Evolutionary conservation across 2,113 vertebrate genomes (phyloP).

Genomic region (Taxidea taxus): DNA sequence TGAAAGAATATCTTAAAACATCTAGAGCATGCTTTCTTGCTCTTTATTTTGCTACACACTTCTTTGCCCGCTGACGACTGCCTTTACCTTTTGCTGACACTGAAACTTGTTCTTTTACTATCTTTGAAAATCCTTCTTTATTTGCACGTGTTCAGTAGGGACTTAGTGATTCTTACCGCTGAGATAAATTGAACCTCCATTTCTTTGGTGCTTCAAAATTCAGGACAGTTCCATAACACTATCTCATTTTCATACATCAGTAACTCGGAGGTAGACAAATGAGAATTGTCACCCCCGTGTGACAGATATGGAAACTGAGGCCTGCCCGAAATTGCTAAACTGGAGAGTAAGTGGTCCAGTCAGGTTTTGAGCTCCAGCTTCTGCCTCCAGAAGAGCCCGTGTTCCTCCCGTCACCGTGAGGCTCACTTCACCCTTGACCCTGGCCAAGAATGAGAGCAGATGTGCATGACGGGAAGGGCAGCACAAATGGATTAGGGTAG

Average conservation of each 20-base stretch:
- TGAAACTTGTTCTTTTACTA: not conserved
- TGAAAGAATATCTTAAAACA: not conserved
- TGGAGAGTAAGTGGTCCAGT: not conserved
- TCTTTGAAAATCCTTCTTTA: not conserved
- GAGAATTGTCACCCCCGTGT: not conserved
- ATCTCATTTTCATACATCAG: not conserved
- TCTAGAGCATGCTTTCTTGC: too few species aligned
- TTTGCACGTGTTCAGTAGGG: not conserved
- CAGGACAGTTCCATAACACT: not conserved
- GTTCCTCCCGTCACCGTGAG: not conserved
- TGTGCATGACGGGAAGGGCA: not conserved
- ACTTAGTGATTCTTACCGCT: not conserved
- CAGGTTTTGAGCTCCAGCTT: not conserved
- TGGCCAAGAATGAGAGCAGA: not conserved
- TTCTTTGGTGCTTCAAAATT: not conserved
- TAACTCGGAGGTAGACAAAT: not conserved
- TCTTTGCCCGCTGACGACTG: not conserved
- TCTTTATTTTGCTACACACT: not conserved
- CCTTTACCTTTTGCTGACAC: not conserved
- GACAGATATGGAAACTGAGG: slow-evolving; percentile 15
- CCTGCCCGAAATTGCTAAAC: not conserved
- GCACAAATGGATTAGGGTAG: not conserved
- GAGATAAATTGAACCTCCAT: not conserved
- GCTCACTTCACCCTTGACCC: not conserved
- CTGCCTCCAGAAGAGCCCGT: not conserved